Conservation (phyloP, 2,888 invertebrate genomes). For the Tetragonula carbonaria region DNA sequence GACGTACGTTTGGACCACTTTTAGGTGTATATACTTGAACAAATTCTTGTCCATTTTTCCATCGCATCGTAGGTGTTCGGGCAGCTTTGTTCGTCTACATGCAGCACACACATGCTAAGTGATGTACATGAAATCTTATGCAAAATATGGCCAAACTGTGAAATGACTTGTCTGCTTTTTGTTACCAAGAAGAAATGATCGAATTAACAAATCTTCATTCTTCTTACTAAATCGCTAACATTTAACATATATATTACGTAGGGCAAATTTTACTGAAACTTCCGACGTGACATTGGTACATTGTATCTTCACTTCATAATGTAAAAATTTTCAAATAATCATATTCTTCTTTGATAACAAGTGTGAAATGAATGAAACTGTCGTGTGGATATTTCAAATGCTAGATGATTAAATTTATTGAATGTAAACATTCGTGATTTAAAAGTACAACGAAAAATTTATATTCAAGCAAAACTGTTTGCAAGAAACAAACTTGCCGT, state of each 20-base stretch:
- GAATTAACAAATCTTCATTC: background rate
- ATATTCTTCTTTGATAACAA: slow-evolving; percentile 51
- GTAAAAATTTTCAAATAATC: background rate
- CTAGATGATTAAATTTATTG: slow-evolving; percentile 14
- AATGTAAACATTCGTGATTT: slow-evolving; percentile 14
- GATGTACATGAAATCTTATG: slow-evolving; percentile 78
- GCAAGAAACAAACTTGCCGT: slow-evolving; percentile 3
- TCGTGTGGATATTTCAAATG: slow-evolving; percentile 12
- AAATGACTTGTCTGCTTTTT: slow-evolving; percentile 51
- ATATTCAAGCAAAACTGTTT: background rate
- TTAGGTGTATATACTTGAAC: slow-evolving; percentile 80
- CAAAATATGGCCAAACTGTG: slow-evolving; percentile 66
- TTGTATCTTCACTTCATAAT: background rate
- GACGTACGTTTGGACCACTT: slow-evolving; percentile 79
- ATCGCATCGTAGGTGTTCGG: slow-evolving; percentile 78
- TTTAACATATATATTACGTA: background rate
- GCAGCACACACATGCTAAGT: slow-evolving; percentile 83
- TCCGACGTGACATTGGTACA: background rate
- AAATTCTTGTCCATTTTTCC: slow-evolving; percentile 82
- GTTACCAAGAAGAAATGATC: slow-evolving; percentile 45
- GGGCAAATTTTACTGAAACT: background rate
- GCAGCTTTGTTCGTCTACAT: slow-evolving; percentile 81
- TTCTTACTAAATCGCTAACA: background rate
- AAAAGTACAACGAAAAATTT: slow-evolving; percentile 7
- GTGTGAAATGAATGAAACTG: slow-evolving; percentile 34